These are phyloP conservation scores for Strix uralensis DNA, from an alignment of 2,113 vertebrate species.

Conservation along the genomic window DNA sequence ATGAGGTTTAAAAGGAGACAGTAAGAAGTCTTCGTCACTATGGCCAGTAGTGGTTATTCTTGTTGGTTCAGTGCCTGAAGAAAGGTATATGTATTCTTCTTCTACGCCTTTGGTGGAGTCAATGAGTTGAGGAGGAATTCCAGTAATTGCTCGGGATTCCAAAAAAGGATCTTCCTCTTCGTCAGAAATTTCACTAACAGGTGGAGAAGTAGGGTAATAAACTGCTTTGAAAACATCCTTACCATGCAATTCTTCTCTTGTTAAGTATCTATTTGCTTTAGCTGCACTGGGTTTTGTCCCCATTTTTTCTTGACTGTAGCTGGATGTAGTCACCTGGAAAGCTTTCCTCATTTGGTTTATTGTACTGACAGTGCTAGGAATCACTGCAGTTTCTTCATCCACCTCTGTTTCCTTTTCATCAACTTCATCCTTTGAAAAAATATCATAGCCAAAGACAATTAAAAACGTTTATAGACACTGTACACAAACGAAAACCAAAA, in stretches of 20 bases:
- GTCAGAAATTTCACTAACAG: slow-evolving; percentile 45
- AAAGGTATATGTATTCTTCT: slow-evolving; percentile 60
- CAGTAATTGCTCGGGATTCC: slow-evolving; percentile 37
- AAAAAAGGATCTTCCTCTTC: slow-evolving; percentile 35
- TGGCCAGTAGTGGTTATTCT: slow-evolving; percentile 60
- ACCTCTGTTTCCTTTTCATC: slow-evolving; percentile 54
- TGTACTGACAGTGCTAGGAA: slow-evolving; percentile 62
- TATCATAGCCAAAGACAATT: slow-evolving; percentile 32
- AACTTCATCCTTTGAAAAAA: slow-evolving; percentile 75
- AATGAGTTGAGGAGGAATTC: slow-evolving; percentile 18
- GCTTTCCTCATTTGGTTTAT: slow-evolving; percentile 73
- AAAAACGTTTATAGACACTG: not conserved
- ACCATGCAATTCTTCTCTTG: slow-evolving; percentile 51
- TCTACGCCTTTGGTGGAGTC: slow-evolving; percentile 34
- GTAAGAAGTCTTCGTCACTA: slow-evolving; percentile 58
- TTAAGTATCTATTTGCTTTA: slow-evolving; percentile 64
- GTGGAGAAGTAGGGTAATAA: slow-evolving; percentile 63
- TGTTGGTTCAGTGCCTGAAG: slow-evolving; percentile 62
- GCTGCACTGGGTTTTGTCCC: slow-evolving; percentile 52
- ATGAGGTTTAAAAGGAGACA: slow-evolving; percentile 59
- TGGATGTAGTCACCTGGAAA: slow-evolving; percentile 68
- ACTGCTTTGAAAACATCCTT: slow-evolving; percentile 63
- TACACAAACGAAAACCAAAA: not conserved
- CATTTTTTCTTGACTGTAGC: slow-evolving; percentile 55
- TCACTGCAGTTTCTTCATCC: slow-evolving; percentile 58